Evolutionary conservation across 2,888 invertebrate species (phyloP), one percentile per base, ranked within the genome.

Genomic region (Zaprionus obscuricornis): DNA sequence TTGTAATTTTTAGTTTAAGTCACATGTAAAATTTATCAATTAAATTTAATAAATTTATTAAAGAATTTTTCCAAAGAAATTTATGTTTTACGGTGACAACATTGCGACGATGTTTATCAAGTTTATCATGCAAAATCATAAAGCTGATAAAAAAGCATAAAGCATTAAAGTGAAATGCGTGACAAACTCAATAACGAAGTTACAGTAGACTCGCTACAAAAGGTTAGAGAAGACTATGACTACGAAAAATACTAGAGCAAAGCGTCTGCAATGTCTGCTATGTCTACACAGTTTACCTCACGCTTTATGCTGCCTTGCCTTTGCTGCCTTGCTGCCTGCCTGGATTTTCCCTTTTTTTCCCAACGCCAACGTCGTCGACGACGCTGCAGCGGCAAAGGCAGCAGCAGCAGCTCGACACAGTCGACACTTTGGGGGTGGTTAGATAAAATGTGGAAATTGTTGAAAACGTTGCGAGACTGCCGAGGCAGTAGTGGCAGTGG

Each of bases 401-500:
- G 14, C 26, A 22, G 17, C 18, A 27, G 13, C 26, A n/a, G n/a
- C n/a, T n/a, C n/a, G n/a, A n/a, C n/a, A n/a, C n/a, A n/a, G 82
- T 66, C 74, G 69, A 76, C 83, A 86, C 86, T 76, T 76, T 69
- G 86, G 83, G 86, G 85, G 64, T 82, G 86, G 77, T 65, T 86
- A 71, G 81, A 69, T 84, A 74, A 85, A 86, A 76, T 86, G 86
- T 85, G 86, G 69, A 86, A 85, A 79, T 85, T 85, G 79, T 85
- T 85, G 85, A 85, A 79, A 79, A 66, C 76, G 72, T 74, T 79
- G 76, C 67, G 66, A 66, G 71, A 73, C 55, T 45, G 74, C 54
- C 63, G 55, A 43, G 33, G 60, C 56, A 46, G 36, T 17, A 39
- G 55, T 40, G 33, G 54, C 47, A 36, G 26, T 27, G 29, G 42